A percentile compares a stretch with the other conserved stretches of the same genome.
phyloP scores from a whole-genome alignment of 2,888 invertebrate genomes.

The Sisyra nigra region DNA sequence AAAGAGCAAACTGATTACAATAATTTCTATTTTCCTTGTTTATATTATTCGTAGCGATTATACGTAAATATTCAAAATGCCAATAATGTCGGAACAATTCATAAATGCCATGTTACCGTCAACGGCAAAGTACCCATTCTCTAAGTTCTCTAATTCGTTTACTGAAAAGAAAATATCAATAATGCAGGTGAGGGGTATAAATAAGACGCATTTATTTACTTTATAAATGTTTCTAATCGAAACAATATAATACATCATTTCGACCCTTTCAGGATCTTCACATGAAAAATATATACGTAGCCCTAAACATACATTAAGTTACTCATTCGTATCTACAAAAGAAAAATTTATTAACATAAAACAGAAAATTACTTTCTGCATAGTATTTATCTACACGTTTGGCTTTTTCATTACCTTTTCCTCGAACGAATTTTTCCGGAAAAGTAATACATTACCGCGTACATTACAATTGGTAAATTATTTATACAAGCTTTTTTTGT shows the following conservation, averaged over 20 bases:
- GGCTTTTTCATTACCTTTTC: conserved; percentile 13
- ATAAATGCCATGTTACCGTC: no score
- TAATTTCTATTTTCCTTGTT: no score
- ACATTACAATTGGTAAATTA: conserved; percentile 2
- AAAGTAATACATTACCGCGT: conserved; percentile 8
- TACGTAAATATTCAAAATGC: no score
- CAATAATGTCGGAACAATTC: no score
- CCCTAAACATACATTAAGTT: conserved; percentile 12
- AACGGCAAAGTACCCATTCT: no score
- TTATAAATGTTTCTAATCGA: conserved; percentile 10
- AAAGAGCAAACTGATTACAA: no score
- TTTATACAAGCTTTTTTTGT: conserved; percentile 7
- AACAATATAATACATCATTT: conserved; percentile 11
- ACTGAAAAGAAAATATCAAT: not conserved
- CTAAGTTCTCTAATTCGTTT: no score
- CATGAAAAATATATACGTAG: conserved; percentile 12
- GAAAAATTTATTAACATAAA: conserved; percentile 4
- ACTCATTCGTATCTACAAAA: conserved; percentile 24
- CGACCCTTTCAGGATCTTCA: conserved; percentile 14
- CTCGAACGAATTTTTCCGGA: conserved; percentile 2
- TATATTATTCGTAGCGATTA: no score
- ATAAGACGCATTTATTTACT: conserved; percentile 17
- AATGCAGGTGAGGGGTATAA: not conserved
- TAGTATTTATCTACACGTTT: conserved; percentile 14
- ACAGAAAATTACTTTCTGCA: conserved; percentile 2